These are phyloP conservation scores for Calypte anna DNA, from an alignment of 2,113 vertebrate genomes.

Conservation along the genomic window DNA sequence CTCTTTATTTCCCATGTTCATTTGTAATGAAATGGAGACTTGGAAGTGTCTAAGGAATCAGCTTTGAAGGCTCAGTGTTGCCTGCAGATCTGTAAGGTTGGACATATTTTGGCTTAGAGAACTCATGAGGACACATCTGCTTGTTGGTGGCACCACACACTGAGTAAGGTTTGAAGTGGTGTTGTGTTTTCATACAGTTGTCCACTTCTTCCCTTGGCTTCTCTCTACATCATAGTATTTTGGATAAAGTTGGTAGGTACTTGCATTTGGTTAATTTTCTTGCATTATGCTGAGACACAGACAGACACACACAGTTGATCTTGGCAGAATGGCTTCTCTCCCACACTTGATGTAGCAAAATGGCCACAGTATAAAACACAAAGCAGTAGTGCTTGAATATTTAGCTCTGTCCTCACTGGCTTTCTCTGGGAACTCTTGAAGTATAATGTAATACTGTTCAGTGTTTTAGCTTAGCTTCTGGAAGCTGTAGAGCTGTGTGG, in stretches of 20 bases:
- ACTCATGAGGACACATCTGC: fast-evolving
- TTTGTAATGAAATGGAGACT: background rate
- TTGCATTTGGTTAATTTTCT: background rate
- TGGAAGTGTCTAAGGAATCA: background rate
- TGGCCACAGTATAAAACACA: background rate
- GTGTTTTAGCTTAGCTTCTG: background rate
- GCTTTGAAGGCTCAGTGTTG: background rate
- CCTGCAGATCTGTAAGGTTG: background rate
- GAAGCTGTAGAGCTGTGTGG: background rate
- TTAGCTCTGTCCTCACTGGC: background rate
- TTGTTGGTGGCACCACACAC: background rate
- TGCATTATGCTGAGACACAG: background rate
- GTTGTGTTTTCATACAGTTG: background rate
- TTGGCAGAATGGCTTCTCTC: background rate
- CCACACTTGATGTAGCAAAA: background rate
- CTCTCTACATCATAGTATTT: background rate
- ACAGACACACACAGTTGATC: background rate
- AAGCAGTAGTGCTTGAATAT: background rate
- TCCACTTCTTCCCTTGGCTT: background rate
- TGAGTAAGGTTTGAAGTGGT: no score
- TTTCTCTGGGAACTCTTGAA: background rate
- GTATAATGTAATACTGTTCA: background rate
- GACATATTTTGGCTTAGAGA: background rate
- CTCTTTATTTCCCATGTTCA: background rate
- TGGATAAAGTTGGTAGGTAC: background rate